Evolutionary conservation across 2,113 vertebrate species (phyloP).

Genomic region (Melanotaenia duboulayi): DNA sequence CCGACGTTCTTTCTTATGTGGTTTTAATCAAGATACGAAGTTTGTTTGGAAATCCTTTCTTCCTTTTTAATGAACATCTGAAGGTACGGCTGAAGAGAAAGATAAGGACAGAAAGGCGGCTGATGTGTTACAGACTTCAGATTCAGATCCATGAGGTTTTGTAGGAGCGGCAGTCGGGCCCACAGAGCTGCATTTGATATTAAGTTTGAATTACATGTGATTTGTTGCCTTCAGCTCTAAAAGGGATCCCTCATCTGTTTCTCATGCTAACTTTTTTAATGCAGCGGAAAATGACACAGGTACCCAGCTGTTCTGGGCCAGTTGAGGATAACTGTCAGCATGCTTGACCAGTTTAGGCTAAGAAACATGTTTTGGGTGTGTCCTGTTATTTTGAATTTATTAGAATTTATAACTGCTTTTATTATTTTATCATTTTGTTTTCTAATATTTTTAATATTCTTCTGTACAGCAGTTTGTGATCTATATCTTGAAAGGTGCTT

Average conservation of each 20-base stretch:
- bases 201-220: background rate
- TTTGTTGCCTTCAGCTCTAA: background rate
- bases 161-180: conserved; percentile 2
- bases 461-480: no score
- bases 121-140: conserved; percentile 3
- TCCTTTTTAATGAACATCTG: background rate
- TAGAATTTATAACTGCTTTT: no score
- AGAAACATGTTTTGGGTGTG: background rate
- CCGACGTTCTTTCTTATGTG: conserved; percentile 5
- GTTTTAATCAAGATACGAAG: background rate
- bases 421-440: no score
- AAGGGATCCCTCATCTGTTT: conserved; percentile 5
- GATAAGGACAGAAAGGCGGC: background rate
- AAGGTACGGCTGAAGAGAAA: conserved; percentile 5
- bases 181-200: conserved; percentile 16
- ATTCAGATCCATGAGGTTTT: background rate
- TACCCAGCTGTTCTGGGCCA: background rate
- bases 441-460: no score
- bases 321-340: background rate
- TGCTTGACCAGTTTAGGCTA: background rate
- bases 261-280: background rate
- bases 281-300: background rate
- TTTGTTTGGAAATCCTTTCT: conserved; percentile 1
- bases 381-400: no score
- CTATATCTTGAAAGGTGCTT: no score